Evolutionary conservation across 2,888 invertebrate species (phyloP), one percentile per base, ranked within the genome.

Genomic region (Tanypteryx hageni): DNA sequence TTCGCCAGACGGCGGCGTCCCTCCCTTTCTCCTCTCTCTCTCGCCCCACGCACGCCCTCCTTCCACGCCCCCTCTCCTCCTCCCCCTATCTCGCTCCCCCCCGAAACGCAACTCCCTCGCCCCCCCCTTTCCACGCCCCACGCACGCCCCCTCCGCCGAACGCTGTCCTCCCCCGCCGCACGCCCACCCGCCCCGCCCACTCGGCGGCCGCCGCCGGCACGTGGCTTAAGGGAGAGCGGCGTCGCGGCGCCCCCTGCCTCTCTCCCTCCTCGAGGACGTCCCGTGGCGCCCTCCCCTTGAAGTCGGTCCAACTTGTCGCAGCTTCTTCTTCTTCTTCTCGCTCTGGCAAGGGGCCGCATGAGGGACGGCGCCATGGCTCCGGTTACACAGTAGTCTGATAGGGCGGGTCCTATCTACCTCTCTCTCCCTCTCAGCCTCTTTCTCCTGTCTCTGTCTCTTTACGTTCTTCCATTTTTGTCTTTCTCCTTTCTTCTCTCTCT

Each of bases 41-140:
- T 7, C 92, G 68, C 58, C 81, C n/a, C n/a, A n/a, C n/a, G n/a
- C n/a, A n/a, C n/a, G 92, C n/a, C n/a, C n/a, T n/a, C n/a, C n/a
- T n/a, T n/a, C n/a, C n/a, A n/a, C n/a, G n/a, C n/a, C 81, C 61
- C 57, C 92, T 92, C 91, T 92, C 92, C 81, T 27, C 64, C 92
- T 31, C 92, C 61, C 85, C 44, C 92, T n/a, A 44, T 44, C 44
- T 44, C 44, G 10, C 92, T 22, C 61, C 31, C 61, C 85, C 93
- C 81, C 82, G 59, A 84, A 57, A 57, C 83, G 64, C 93, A 93
- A 93, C 93, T 93, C 93, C n/a, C n/a, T n/a, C n/a, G n/a, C n/a
- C n/a, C n/a, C n/a, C 92, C 92, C 92, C 93, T 92, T 93, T 93
- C 94, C 94, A 2, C 1, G 44, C 56, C 57, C 56, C 7, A 59